Evolutionary conservation across 2,797 vertebrate genomes (phyloP).

Genomic region (Euthynnus affinis): DNA sequence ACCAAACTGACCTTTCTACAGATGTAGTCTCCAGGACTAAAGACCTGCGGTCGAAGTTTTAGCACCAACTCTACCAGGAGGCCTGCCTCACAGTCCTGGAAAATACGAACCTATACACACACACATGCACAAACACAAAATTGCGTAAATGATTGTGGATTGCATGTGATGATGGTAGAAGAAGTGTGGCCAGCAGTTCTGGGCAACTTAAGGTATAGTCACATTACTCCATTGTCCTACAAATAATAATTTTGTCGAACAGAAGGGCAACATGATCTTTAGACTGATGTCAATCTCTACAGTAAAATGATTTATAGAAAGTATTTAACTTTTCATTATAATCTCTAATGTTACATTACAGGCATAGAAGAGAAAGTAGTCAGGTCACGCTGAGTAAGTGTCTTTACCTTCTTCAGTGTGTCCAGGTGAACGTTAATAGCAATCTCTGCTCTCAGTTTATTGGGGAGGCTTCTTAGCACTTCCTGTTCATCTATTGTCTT

Average conservation of each 20-base stretch:
- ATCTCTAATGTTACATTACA: not conserved
- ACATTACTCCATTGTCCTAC: not conserved
- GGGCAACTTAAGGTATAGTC: not conserved
- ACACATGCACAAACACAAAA: conserved; percentile 15
- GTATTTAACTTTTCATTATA: not conserved
- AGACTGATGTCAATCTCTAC: not conserved
- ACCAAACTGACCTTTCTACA: conserved; percentile 87
- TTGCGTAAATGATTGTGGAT: not conserved
- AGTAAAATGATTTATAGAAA: not conserved
- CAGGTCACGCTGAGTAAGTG: not conserved
- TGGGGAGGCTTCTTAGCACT: conserved; percentile 94
- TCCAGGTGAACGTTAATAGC: conserved; percentile 96
- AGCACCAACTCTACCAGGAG: conserved; percentile 94
- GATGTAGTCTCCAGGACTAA: conserved; percentile 96
- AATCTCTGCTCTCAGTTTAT: conserved; percentile 95
- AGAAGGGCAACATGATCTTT: not conserved
- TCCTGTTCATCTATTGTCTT: conserved; percentile 92
- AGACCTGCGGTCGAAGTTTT: conserved; percentile 95
- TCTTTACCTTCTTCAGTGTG: conserved; percentile 91
- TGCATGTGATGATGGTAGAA: not conserved
- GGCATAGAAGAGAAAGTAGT: not conserved
- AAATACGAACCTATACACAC: conserved; percentile 89
- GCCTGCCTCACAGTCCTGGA: conserved; percentile 96
- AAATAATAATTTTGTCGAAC: not conserved
- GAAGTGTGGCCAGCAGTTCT: not conserved